Conservation (phyloP, 2,888 invertebrate genomes). For the Caenorhabditis panamensis region DNA sequence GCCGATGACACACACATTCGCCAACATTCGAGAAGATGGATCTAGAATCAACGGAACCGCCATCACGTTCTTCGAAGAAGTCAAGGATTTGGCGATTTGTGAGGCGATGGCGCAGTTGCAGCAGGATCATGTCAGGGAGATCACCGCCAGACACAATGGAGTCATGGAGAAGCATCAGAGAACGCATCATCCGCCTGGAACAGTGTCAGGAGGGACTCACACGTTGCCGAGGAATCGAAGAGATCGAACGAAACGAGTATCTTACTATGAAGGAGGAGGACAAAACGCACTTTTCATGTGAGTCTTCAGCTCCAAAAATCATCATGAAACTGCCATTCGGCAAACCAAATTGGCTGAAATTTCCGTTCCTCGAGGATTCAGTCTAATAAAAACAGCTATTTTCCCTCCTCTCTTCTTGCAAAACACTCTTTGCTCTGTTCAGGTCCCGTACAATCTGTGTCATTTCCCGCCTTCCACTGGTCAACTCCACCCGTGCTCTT, state of each 20-base stretch:
- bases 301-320: slow-evolving; percentile 28
- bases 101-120: slow-evolving; percentile 96
- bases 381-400: neutral
- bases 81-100: slow-evolving; percentile 92
- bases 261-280: slow-evolving; percentile 88
- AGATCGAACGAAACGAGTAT: slow-evolving; percentile 75
- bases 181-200: slow-evolving; percentile 72
- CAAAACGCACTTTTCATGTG: slow-evolving; percentile 93
- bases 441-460: slow-evolving; percentile 92
- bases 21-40: slow-evolving; percentile 97
- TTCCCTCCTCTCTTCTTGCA: neutral
- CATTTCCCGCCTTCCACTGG: slow-evolving; percentile 92
- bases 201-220: slow-evolving; percentile 77
- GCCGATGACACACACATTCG: slow-evolving; percentile 91
- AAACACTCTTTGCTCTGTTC: slow-evolving; percentile 79
- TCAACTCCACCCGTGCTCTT: slow-evolving; percentile 89
- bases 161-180: slow-evolving; percentile 51
- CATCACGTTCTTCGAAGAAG: slow-evolving; percentile 94
- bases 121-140: slow-evolving; percentile 84
- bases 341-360: no score
- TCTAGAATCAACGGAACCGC: slow-evolving; percentile 94
- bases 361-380: no score
- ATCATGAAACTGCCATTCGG: neutral
- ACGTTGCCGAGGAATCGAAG: slow-evolving; percentile 76
- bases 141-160: slow-evolving; percentile 65